Percentiles rank a stretch among this genome's conserved stretches.
Conservation (phyloP, 2,888 invertebrate species). For the Clusia tigrina region DNA sequence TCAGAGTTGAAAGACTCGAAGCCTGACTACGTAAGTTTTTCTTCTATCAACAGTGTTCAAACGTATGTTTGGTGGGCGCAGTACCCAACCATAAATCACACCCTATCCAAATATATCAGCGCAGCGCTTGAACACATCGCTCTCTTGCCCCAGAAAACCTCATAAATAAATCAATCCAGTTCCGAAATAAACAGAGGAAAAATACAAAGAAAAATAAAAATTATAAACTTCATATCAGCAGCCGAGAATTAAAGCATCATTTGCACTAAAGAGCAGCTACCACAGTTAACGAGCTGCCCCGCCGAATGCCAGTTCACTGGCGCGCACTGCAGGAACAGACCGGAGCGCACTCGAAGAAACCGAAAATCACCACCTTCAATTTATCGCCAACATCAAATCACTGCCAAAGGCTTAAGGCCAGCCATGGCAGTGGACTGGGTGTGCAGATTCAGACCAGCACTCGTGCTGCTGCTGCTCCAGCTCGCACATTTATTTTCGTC, state of each 20-base stretch:
- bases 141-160: not conserved
- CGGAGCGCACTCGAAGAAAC: no score
- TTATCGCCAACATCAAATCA: slow-evolving; percentile 7
- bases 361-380: slow-evolving; percentile 10
- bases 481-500: not conserved
- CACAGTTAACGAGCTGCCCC: not conserved
- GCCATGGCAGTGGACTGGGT: not conserved
- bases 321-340: no score
- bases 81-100: not conserved
- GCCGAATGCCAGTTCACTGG: not conserved
- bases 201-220: no score
- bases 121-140: no score
- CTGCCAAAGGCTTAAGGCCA: slow-evolving; percentile 5
- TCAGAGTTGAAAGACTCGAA: no score
- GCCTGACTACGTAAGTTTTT: no score
- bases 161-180: not conserved
- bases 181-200: not conserved
- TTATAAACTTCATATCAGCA: not conserved
- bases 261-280: not conserved
- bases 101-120: not conserved
- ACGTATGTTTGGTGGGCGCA: no score
- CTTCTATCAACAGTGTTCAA: no score
- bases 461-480: not conserved
- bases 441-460: not conserved
- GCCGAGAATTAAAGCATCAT: not conserved